Evolutionary conservation across 2,888 invertebrate species (phyloP), one percentile per base, ranked within the genome.

Genomic region (Emmelina monodactyla): DNA sequence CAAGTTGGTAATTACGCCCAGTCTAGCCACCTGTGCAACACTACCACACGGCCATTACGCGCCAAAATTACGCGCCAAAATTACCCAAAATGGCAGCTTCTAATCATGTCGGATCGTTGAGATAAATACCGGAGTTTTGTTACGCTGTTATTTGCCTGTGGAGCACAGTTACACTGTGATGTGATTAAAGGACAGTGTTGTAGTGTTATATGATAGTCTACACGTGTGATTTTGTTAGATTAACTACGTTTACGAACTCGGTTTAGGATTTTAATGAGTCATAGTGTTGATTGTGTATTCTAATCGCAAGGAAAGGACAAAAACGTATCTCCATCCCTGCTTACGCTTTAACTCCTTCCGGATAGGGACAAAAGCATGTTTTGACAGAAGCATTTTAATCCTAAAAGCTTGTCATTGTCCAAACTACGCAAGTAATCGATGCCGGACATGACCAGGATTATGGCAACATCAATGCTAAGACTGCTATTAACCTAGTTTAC

Each of bases 351-450:
- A 50, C 43, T 49, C 53, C 70, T 73, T 76, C 75, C 75, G 72
- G 70, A 51, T 49, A 49, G 33, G 41, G 45, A 69, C 62, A 71
- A 67, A 51, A 49, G 43, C 13, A 39, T 71, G 61, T 72, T 72
- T 62, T 70, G 70, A 63, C 63, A 53, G 53, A 46, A 51, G 55
- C 58, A 55, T 50, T 40, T 47, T 47, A 48, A 43, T 43, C 40
- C 37, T 54, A 53, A 55, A 54, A 40, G 37, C 37, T 37, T 38
- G 45, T 43, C 51, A 52, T 60, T 65, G 56, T 62, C 35, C 39
- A 35, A 39, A 40, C 43, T 44, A 54, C 51, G 59, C 55, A 57
- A 68, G 75, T 69, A 71, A 75, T 62, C 58, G 68, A 73, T 64
- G 62, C 75, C 73, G 72, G 75, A 75, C 62, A 58, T 33, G 3